Conservation (phyloP, 2,797 vertebrate genomes). For the Lithobates pipiens region DNA sequence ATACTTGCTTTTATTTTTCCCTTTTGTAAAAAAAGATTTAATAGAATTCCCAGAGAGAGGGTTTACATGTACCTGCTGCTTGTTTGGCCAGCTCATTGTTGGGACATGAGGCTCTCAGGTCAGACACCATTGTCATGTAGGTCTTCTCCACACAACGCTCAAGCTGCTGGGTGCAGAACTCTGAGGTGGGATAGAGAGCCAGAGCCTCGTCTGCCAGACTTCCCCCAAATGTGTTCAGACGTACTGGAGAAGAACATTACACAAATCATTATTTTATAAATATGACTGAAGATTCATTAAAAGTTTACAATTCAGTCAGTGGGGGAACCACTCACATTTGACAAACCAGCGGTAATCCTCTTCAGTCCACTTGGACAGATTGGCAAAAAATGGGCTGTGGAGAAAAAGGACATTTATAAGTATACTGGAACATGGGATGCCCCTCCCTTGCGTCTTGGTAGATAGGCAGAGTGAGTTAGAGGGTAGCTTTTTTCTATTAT, state of each 20-base stretch:
- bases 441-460: too few relatives aligned
- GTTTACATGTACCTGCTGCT: conserved; percentile 73
- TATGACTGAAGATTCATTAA: too few relatives aligned
- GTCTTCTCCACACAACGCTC: conserved; percentile 77
- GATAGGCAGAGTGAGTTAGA: too few relatives aligned
- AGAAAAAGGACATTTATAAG: not conserved
- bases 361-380: conserved; percentile 79
- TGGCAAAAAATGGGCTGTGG: conserved; percentile 71
- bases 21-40: too few relatives aligned
- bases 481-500: too few relatives aligned
- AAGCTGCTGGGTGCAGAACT: conserved; percentile 67
- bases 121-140: conserved; percentile 81
- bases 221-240: conserved; percentile 72
- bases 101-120: conserved; percentile 79
- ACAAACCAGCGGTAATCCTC: conserved; percentile 78
- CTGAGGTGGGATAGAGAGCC: conserved; percentile 69
- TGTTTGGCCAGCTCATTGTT: conserved; percentile 74
- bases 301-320: not conserved
- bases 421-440: not conserved
- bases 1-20: too few relatives aligned
- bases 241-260: conserved; percentile 66
- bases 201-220: conserved; percentile 68
- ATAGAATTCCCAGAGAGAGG: not conserved
- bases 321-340: conserved; percentile 68
- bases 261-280: not conserved